Base-by-base conservation (phyloP, 2,888 invertebrate species). In the Strigamia transsilvanica region DNA sequence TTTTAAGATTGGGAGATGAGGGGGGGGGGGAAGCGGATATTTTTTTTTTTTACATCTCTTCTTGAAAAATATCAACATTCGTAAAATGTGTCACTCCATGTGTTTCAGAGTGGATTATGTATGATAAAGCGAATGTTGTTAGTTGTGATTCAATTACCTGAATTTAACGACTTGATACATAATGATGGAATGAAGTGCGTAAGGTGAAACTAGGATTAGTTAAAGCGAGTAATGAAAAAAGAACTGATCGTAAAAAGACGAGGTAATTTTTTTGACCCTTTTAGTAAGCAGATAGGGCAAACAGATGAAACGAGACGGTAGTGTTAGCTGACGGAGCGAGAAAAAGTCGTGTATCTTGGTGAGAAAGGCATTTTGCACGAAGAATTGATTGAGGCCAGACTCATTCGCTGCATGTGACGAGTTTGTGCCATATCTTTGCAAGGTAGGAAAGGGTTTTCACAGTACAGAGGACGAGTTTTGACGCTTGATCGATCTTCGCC, bases 361-460 rank as follows among this genome's bases (percentile, higher is more conserved):
- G 56, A 21, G 7, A 56, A 56, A 56, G 18, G 56, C 56, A 56
- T 56, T 56, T 56, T 56, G 56, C 56, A 21, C 56, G 56, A 18
- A 56, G 56, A 56, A 56, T 56, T 56, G 56, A 56, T 56, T 56
- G 56, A 56, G 56, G 56, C 56, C 56, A 56, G 56, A 56, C 56
- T 56, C 56, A 18, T 56, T 56, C 56, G 56, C 56, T 18, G 56
- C 56, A 56, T n/a, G 56, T 56, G 56, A 56, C 56, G 56, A 56
- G 56, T 56, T 56, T 56, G 56, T 56, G 56, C 18, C 56, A 18
- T 56, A 56, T 56, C 56, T 56, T 56, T 56, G 56, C 56, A 56
- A 56, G 56, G 56, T 56, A 56, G 21, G 56, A 56, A 56, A 56
- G 56, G 56, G 56, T 56, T 56, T 56, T 56, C 56, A 18, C n/a